phyloP scores from a whole-genome alignment of 2,888 invertebrate species.

The Drosophila flavopinicola region DNA sequence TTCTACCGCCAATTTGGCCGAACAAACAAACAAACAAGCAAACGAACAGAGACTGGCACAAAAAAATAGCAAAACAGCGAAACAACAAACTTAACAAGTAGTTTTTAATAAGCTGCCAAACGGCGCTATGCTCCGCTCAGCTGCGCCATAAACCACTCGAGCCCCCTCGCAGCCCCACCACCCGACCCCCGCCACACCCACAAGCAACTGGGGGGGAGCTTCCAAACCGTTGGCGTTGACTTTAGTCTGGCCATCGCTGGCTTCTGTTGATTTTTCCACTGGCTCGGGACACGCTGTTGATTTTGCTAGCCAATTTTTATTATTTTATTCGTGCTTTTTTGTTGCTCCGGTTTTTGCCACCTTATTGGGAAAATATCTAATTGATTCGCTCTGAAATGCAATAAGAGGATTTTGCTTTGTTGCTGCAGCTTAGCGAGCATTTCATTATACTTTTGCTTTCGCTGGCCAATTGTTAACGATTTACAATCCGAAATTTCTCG shows the following conservation, averaged over 20 bases:
- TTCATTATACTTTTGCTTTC: slow-evolving; percentile 4
- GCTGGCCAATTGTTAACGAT: not conserved
- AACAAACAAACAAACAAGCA: slow-evolving; percentile 44
- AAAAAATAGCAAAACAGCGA: slow-evolving; percentile 29
- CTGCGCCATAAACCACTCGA: slow-evolving; percentile 4
- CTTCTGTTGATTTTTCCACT: slow-evolving; percentile 70
- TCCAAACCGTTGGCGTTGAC: slow-evolving; percentile 42
- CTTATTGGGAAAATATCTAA: slow-evolving; percentile 64
- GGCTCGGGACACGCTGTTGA: slow-evolving; percentile 33
- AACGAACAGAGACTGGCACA: slow-evolving; percentile 1
- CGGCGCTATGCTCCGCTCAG: slow-evolving; percentile 20
- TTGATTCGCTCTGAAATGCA: slow-evolving; percentile 59
- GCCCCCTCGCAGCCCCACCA: not conserved
- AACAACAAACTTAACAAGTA: slow-evolving; percentile 68
- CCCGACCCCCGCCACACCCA: not conserved
- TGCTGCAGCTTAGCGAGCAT: slow-evolving; percentile 37
- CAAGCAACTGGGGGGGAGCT: slow-evolving; percentile 1
- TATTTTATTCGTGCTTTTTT: not conserved
- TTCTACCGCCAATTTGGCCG: slow-evolving; percentile 50
- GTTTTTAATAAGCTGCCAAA: slow-evolving; percentile 66
- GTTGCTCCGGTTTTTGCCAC: slow-evolving; percentile 45
- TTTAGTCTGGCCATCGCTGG: slow-evolving; percentile 36
- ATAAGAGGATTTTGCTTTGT: slow-evolving; percentile 61
- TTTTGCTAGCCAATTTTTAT: slow-evolving; percentile 33
- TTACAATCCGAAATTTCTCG: slow-evolving; percentile 13